Evolutionary conservation across 2,113 vertebrate genomes (phyloP), one percentile per base, ranked within the genome.

Genomic region (Coryphaenoides rupestris): DNA sequence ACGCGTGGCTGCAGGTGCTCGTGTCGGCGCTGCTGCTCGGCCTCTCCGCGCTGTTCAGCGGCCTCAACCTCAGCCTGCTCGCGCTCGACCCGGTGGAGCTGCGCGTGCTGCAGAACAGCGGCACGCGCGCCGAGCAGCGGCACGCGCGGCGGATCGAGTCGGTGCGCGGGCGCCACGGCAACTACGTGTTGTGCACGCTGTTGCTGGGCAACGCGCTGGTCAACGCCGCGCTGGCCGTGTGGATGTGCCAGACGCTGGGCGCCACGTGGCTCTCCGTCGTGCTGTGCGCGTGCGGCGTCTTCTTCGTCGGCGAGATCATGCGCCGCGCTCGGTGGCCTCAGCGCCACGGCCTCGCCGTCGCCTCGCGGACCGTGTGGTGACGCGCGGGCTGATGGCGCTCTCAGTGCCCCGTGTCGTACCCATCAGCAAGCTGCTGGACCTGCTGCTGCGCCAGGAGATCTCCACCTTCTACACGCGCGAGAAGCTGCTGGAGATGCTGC

Each of bases 261-360:
- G 91, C 91, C 66, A 95, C 94, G 0, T 94, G 94, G 92, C 77
- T 95, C 58, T 93, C 95, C 14, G 93, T 93, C 40, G 84, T 94
- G 61, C 87, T 93, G 28, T 98, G 95, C 87, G 91, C 94, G 2
- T 89, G 90, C 14, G 92, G 92, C 0, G 93, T 98, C 17, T 96
- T 98, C 77, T 91, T 98, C 76, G 87, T 95, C 4, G 94, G 95
- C 0, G 96, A 98, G 83, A 94, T 98, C 66, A n/a, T n/a, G 84
- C 95, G 17, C 96, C 96, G 2, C 95, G 98, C 81, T 95, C 96
- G 0, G 92, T 98, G 56, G 96, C 95, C 14, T 97, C 96, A n/a
- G 23, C 92, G 96, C 3, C 96, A 98, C 74, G 94, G 96, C 45
- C 86, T 98, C 67, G 95, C 95, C 75, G 93, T 98, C 62, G 95